Conservation (phyloP, 2,113 vertebrate genomes). For the Gila orcuttii region DNA sequence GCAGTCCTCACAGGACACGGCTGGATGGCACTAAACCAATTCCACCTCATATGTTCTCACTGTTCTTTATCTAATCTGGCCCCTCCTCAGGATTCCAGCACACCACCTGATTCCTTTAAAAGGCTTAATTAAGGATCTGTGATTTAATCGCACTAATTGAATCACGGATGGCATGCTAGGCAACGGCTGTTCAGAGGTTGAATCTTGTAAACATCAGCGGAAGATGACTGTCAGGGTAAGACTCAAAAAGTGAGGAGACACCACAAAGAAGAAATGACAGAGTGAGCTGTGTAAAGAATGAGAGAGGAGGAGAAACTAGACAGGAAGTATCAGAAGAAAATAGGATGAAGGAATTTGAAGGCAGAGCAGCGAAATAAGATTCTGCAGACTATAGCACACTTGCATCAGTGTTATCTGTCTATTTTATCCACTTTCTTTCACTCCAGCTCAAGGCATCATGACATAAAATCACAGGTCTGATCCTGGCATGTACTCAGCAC, state of each 20-base stretch:
- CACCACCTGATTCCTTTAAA: constrained; percentile 74
- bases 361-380: background rate
- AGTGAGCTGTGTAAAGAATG: constrained; percentile 63
- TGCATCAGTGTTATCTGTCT: constrained; percentile 15
- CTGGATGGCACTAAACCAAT: constrained; percentile 75
- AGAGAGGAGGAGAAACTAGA: constrained; percentile 50
- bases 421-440: constrained; percentile 3
- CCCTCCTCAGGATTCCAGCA: constrained; percentile 71
- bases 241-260: constrained; percentile 52
- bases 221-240: constrained; percentile 28
- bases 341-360: constrained; percentile 11
- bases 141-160: constrained; percentile 79
- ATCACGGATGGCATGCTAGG: constrained; percentile 64
- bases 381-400: constrained; percentile 7
- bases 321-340: constrained; percentile 20
- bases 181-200: constrained; percentile 52
- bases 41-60: constrained; percentile 77
- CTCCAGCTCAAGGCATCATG: constrained; percentile 5
- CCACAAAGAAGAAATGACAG: constrained; percentile 37
- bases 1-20: constrained; percentile 60
- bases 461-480: constrained; percentile 5
- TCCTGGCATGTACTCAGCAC: background rate
- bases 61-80: constrained; percentile 76
- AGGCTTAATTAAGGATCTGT: constrained; percentile 80
- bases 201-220: constrained; percentile 36